Percentiles rank a stretch among this genome's conserved stretches.
These are phyloP conservation scores for Diceros bicornis DNA, from an alignment of 2,797 vertebrate species.

Conservation along the genomic window DNA sequence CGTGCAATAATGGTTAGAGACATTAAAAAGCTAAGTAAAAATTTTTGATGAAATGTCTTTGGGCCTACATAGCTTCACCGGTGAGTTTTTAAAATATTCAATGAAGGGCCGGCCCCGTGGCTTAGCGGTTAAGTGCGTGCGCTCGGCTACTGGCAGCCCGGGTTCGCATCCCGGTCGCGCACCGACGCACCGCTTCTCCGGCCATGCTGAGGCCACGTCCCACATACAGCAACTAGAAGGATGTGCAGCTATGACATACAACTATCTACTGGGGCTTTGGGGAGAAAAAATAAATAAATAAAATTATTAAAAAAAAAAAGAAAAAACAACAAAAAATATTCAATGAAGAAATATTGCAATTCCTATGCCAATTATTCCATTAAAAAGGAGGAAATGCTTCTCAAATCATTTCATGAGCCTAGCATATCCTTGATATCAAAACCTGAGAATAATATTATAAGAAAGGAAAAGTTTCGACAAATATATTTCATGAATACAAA, in stretches of 20 bases:
- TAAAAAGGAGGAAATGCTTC: background rate
- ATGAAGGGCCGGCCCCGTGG: no score
- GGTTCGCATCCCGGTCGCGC: no score
- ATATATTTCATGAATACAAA: constrained; percentile 23
- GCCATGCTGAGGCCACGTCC: no score
- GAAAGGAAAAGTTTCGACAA: background rate
- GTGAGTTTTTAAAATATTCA: constrained; percentile 31
- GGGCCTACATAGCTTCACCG: background rate
- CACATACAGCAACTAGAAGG: no score
- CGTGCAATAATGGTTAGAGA: background rate
- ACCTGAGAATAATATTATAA: background rate
- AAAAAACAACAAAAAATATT: no score
- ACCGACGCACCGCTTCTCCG: no score
- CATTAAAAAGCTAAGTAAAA: background rate
- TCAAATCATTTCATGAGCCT: background rate
- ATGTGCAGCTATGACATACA: no score
- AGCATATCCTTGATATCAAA: constrained; percentile 2
- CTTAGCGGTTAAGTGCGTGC: no score
- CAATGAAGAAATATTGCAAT: background rate
- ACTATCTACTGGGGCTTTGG: no score
- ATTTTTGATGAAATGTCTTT: background rate
- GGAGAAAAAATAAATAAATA: no score
- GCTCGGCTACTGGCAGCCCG: no score
- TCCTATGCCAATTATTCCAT: background rate
- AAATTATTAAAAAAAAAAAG: no score